Evolutionary conservation across 2,888 invertebrate species (phyloP).

Genomic region (Lasioglossum marginatum): DNA sequence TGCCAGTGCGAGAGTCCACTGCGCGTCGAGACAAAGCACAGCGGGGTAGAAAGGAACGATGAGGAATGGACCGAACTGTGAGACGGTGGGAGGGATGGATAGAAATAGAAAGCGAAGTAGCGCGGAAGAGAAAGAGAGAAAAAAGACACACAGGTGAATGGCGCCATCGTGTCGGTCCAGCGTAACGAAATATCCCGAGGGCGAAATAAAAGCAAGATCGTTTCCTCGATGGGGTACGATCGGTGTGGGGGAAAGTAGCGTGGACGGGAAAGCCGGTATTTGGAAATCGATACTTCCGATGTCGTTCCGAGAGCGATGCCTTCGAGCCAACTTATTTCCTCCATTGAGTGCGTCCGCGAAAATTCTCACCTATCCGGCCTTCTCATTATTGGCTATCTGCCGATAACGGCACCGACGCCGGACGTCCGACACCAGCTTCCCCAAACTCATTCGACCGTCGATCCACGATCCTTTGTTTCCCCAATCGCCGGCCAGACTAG

Average conservation of each 20-base stretch:
- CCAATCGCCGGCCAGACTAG: neutral
- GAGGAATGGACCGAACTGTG: neutral
- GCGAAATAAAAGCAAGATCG: slow-evolving; percentile 66
- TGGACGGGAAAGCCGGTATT: slow-evolving; percentile 59
- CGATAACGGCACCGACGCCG: neutral
- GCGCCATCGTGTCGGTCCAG: slow-evolving; percentile 31
- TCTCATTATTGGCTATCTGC: slow-evolving; percentile 61
- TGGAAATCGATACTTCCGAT: slow-evolving; percentile 70
- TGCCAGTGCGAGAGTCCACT: neutral
- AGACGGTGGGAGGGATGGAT: neutral
- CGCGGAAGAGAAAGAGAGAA: neutral
- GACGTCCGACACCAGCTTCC: slow-evolving; percentile 18
- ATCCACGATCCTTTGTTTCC: slow-evolving; percentile 6
- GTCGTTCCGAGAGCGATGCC: slow-evolving; percentile 63
- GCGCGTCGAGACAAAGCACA: neutral
- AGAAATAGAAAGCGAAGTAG: neutral
- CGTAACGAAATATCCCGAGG: slow-evolving; percentile 62
- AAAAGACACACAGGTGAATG: neutral
- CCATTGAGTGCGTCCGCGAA: slow-evolving; percentile 29
- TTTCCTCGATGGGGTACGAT: slow-evolving; percentile 60
- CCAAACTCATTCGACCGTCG: slow-evolving; percentile 38
- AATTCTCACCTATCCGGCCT: slow-evolving; percentile 55
- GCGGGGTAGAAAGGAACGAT: neutral
- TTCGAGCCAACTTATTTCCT: slow-evolving; percentile 58
- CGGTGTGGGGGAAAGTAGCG: slow-evolving; percentile 37